phyloP scores from a whole-genome alignment of 2,888 invertebrate species.

The Caradrina kadenii region DNA sequence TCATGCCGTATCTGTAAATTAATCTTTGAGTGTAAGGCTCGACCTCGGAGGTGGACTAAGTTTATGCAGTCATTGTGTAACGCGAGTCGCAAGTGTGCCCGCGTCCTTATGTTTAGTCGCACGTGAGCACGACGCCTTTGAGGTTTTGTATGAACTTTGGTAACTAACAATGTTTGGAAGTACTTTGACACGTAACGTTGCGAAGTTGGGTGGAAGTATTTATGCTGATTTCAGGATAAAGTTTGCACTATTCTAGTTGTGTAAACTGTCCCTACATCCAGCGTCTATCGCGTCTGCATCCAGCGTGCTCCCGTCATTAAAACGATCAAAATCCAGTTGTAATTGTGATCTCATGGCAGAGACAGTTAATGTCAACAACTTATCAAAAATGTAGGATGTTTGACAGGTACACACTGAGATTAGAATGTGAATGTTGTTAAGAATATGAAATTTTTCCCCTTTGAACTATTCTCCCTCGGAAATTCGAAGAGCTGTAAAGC shows the following conservation, averaged over 20 bases:
- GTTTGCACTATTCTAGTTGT: background rate
- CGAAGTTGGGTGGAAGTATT: slow-evolving; percentile 11
- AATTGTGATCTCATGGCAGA: too few relatives aligned
- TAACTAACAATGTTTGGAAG: slow-evolving; percentile 24
- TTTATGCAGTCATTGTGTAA: slow-evolving; percentile 63
- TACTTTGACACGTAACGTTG: slow-evolving; percentile 18
- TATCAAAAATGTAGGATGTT: too few relatives aligned
- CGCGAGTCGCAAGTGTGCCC: slow-evolving; percentile 36
- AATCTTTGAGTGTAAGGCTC: slow-evolving; percentile 42
- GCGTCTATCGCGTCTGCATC: too few relatives aligned
- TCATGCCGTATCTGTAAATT: slow-evolving; percentile 47
- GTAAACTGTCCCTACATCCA: too few relatives aligned
- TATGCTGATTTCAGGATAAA: background rate
- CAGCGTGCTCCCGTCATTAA: too few relatives aligned
- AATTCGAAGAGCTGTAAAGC: background rate
- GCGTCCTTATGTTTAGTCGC: slow-evolving; percentile 43
- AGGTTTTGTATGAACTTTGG: slow-evolving; percentile 33
- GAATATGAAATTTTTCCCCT: too few relatives aligned
- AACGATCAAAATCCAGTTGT: too few relatives aligned
- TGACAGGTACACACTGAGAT: too few relatives aligned
- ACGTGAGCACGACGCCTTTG: slow-evolving; percentile 53
- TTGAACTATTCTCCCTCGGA: too few relatives aligned
- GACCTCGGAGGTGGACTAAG: slow-evolving; percentile 60
- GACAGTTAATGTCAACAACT: too few relatives aligned
- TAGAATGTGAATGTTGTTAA: too few relatives aligned